Conservation (phyloP, 2,113 vertebrate species). For the Heptranchias perlo region DNA sequence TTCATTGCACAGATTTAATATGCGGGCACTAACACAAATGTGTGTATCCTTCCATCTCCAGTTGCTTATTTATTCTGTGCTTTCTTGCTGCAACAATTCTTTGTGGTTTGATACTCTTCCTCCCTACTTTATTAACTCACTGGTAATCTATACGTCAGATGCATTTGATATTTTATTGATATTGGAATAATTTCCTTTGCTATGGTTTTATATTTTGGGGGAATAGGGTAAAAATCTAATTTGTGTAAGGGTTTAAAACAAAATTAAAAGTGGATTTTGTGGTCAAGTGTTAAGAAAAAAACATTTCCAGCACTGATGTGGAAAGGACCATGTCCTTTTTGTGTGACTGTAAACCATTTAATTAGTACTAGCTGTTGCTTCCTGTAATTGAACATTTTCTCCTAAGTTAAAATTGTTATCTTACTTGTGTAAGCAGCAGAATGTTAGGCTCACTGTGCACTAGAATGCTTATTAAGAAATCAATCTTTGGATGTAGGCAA, state of each 20-base stretch:
- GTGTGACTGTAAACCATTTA: slow-evolving; percentile 1
- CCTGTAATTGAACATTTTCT: background rate
- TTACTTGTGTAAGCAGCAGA: background rate
- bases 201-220: background rate
- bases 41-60: background rate
- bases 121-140: background rate
- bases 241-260: background rate
- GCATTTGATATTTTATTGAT: background rate
- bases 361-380: background rate
- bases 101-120: background rate
- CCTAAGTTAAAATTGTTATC: background rate
- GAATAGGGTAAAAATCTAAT: background rate
- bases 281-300: background rate
- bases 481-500: background rate
- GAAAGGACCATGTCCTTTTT: background rate
- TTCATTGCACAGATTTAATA: background rate
- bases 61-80: background rate
- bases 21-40: background rate
- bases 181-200: background rate
- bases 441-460: background rate
- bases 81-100: background rate
- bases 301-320: background rate
- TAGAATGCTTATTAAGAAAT: background rate
- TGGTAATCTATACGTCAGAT: background rate
- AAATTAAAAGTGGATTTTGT: background rate